Evolutionary conservation across 2,888 invertebrate genomes (phyloP).

Genomic region (Dinocampus coccinellae): DNA sequence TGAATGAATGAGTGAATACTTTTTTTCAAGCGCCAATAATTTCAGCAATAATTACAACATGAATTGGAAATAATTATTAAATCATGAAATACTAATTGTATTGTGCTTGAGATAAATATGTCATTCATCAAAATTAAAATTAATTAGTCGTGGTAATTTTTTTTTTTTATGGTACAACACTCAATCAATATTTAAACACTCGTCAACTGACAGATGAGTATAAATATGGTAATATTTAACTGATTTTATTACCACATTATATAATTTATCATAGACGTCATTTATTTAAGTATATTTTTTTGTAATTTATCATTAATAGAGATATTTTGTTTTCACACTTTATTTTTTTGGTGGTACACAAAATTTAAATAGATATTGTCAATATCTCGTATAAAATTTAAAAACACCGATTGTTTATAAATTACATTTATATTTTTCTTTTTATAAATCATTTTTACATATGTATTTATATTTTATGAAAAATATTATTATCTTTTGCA

Average conservation of each 20-base stretch:
- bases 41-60: too few species aligned
- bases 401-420: too few species aligned
- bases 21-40: neutral
- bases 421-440: neutral
- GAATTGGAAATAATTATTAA: too few species aligned
- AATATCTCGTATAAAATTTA: too few species aligned
- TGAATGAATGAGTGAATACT: constrained; percentile 16
- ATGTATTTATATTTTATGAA: neutral
- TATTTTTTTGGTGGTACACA: too few species aligned
- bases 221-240: too few species aligned
- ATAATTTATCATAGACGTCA: neutral
- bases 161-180: neutral
- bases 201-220: neutral
- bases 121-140: neutral
- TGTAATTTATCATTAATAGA: too few species aligned
- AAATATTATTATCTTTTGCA: neutral
- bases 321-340: too few species aligned
- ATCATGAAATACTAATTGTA: too few species aligned
- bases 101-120: neutral
- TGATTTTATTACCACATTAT: too few species aligned
- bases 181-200: too few species aligned
- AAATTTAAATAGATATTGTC: too few species aligned
- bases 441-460: neutral
- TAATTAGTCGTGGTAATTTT: neutral
- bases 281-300: neutral